Evolutionary conservation across 2,113 vertebrate species (phyloP), one percentile per base, ranked within the genome.

Genomic region (Paramormyrops kingsleyae): DNA sequence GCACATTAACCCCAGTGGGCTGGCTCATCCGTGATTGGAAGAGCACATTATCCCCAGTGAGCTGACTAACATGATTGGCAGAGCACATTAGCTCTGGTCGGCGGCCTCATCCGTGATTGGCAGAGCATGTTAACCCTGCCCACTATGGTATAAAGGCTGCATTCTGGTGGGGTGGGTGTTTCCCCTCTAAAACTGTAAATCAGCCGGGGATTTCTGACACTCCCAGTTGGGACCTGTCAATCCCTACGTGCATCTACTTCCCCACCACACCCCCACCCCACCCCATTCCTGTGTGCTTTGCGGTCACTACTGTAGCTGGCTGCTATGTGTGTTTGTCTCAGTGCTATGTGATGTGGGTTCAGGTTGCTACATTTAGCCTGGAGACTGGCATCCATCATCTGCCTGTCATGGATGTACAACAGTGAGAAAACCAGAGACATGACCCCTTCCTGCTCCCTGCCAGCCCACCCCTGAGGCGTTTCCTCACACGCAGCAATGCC

Each of bases 291-390:
- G 84, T 52, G 47, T 86, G 80, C 42, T 86, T 50, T 86, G 24
- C n/a, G 47, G 84, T 12, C 42, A 24, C 47, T 86, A n/a, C 49
- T 15, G n/a, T 84, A n/a, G 12, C n/a, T n/a, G 27, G 49, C 13
- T 24, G 13, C 1, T 87, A n/a, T 52, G 8, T 15, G 27, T 88
- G 24, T 77, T 49, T n/a, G 13, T 31, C 46, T 77, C 39, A 77
- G 56, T 31, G 5, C 70, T 89, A 44, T 52, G 8, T 89, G 27
- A 53, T 42, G 24, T 49, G 62, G 49, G 19, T 6, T 31, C n/a
- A n/a, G 88, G 62, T n/a, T n/a, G 85, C n/a, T 53, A 35, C 49
- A 49, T 87, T 87, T 87, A 87, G 46, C n/a, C 49, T 31, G 49
- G 46, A 52, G 4, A 52, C 85, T 47, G 85, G 52, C 12, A 19